These are phyloP conservation scores for Lycorma delicatula DNA, from an alignment of 1,140 invertebrate genomes.

Conservation along the genomic window DNA sequence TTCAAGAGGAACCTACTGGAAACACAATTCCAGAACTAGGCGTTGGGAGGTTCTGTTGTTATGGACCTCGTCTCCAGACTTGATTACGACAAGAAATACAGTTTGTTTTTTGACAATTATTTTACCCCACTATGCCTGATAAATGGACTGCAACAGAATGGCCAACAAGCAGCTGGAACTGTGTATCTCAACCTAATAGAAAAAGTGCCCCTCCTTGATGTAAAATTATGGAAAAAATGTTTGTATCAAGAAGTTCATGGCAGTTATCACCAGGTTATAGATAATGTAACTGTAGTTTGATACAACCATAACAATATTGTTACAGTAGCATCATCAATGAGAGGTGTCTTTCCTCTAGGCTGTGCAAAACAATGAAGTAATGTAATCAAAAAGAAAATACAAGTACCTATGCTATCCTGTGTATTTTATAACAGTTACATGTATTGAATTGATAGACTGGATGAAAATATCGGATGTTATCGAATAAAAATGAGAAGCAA, in stretches of 20 bases:
- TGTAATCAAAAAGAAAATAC: conserved; percentile 9
- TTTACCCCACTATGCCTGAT: conserved; percentile 27
- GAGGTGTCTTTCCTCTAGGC: conserved; percentile 8
- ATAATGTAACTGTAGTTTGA: conserved; percentile 4
- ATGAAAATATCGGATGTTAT: conserved; percentile 34
- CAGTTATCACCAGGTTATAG: background rate
- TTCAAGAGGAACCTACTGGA: conserved; percentile 8
- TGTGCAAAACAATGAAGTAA: conserved; percentile 8
- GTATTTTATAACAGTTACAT: conserved; percentile 8
- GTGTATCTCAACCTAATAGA: conserved; percentile 25
- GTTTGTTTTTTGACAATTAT: conserved; percentile 29
- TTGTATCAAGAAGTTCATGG: conserved; percentile 18
- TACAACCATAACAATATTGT: conserved; percentile 17
- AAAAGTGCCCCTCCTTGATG: conserved; percentile 18
- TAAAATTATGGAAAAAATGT: conserved; percentile 20
- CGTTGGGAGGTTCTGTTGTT: conserved; percentile 24
- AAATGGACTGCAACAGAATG: conserved; percentile 19
- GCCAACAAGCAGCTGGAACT: conserved; percentile 26
- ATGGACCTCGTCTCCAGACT: conserved; percentile 27
- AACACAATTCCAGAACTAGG: conserved; percentile 23
- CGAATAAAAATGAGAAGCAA: conserved; percentile 32
- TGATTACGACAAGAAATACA: conserved; percentile 9
- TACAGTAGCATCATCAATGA: background rate
- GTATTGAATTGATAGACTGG: conserved; percentile 33
- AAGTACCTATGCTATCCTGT: conserved; percentile 4